Percentiles rank a stretch among this genome's conserved stretches.
phyloP scores from a whole-genome alignment of 2,113 vertebrate genomes.

The Burhinus oedicnemus region DNA sequence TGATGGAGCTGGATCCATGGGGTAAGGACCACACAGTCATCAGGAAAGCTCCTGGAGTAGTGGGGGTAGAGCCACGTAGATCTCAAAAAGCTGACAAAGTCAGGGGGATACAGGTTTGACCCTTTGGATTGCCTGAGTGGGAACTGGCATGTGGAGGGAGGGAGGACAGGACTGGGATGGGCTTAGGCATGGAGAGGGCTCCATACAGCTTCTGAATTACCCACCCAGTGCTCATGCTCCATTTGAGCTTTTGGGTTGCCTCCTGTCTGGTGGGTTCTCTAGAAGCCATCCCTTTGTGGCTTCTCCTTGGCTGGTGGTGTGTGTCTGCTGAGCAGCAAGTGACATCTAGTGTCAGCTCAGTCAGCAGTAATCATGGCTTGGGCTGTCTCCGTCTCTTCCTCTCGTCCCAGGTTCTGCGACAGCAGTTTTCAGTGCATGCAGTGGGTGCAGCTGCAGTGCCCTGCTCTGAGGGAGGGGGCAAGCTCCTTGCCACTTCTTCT shows the following conservation, averaged over 20 bases:
- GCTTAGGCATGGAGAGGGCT: not conserved
- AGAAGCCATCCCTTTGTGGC: not conserved
- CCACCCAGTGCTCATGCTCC: not conserved
- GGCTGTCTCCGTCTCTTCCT: not conserved
- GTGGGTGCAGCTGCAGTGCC: not conserved
- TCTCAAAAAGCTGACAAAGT: not conserved
- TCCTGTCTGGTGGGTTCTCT: not conserved
- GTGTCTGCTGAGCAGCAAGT: conserved; percentile 7
- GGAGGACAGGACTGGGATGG: not conserved
- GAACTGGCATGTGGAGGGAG: not conserved
- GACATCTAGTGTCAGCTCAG: conserved; percentile 38
- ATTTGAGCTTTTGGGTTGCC: not conserved
- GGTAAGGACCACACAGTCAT: accelerated
- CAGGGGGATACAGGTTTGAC: not conserved
- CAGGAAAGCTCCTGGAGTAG: not conserved
- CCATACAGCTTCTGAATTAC: not conserved
- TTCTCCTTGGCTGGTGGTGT: not conserved
- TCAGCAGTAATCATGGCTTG: not conserved
- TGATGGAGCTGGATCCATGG: not conserved
- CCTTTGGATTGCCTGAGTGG: not conserved
- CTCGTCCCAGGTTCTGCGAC: not conserved
- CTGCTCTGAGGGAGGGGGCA: not conserved
- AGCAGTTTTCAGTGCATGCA: not conserved
- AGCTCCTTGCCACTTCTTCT: not conserved
- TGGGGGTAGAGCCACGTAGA: not conserved